Percentiles rank a stretch among this genome's conserved stretches.
phyloP scores from a whole-genome alignment of 2,888 invertebrate species.

The Melanargia galathea region DNA sequence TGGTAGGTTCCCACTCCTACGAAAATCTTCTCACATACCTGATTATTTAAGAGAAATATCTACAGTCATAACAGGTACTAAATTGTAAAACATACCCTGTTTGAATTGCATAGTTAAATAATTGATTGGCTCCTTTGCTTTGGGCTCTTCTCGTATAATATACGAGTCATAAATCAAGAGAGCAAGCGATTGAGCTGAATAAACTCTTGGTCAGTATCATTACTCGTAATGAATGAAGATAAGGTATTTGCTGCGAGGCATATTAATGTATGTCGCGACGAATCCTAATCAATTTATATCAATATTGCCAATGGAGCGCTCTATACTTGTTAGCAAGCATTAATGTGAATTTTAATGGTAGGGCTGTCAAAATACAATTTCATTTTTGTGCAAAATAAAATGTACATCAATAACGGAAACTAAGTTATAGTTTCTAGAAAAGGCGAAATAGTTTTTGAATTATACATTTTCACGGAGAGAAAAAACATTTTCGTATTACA shows the following conservation, averaged over 20 bases:
- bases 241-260: slow-evolving; percentile 69
- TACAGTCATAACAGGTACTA: no score
- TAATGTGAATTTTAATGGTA: slow-evolving; percentile 73
- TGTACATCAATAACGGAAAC: not conserved
- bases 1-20: no score
- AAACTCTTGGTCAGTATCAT: slow-evolving; percentile 59
- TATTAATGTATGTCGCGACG: slow-evolving; percentile 75
- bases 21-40: no score
- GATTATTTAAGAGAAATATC: no score
- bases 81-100: no score
- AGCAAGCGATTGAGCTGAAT: slow-evolving; percentile 52
- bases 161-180: slow-evolving; percentile 48
- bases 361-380: slow-evolving; percentile 54
- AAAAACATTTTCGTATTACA: no score
- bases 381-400: not conserved
- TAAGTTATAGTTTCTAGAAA: not conserved
- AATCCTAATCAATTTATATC: slow-evolving; percentile 81
- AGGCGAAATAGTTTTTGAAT: no score
- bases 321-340: slow-evolving; percentile 72
- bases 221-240: slow-evolving; percentile 68
- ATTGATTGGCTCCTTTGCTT: not conserved
- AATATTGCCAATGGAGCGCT: slow-evolving; percentile 76
- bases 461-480: no score
- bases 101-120: not conserved
- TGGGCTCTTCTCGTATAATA: slow-evolving; percentile 16